Percentiles rank a stretch among this genome's conserved stretches.
Evolutionary conservation across 2,888 invertebrate species (phyloP).

Genomic region (Limnephilus auricula): DNA sequence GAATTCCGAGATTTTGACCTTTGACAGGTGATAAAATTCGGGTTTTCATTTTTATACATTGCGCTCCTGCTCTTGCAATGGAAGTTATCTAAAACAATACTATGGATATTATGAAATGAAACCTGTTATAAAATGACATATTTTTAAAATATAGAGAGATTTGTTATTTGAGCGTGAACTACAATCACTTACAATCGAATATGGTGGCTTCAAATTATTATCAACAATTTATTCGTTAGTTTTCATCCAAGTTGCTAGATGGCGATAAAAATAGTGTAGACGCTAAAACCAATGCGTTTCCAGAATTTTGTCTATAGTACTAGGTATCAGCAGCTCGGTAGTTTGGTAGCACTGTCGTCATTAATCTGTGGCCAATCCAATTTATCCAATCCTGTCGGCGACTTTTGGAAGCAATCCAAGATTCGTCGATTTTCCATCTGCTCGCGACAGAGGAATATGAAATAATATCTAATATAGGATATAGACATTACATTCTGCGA

Average conservation of each 20-base stretch:
- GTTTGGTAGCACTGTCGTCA: conserved; percentile 51
- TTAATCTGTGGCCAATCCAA: conserved; percentile 15
- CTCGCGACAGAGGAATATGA: conserved; percentile 52
- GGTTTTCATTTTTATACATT: conserved; percentile 39
- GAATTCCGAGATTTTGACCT: conserved; percentile 39
- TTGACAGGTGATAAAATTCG: conserved; percentile 52
- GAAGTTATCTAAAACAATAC: background rate
- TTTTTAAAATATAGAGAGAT: background rate
- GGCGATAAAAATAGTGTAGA: background rate
- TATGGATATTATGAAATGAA: background rate
- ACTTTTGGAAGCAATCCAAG: conserved; percentile 60
- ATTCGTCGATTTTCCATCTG: conserved; percentile 59
- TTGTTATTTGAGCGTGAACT: background rate
- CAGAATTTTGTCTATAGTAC: background rate
- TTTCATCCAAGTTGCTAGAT: background rate
- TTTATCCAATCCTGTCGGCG: conserved; percentile 51
- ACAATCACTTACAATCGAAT: background rate
- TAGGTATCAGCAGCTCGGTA: conserved; percentile 25
- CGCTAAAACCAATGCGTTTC: background rate
- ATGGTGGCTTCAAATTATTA: background rate
- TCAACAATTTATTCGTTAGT: background rate
- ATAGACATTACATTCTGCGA: conserved; percentile 28
- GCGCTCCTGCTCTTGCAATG: background rate
- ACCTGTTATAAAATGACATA: background rate
- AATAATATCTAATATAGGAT: conserved; percentile 47